phyloP scores from a whole-genome alignment of 2,888 invertebrate species.

The Neoitamus cyanurus region DNA sequence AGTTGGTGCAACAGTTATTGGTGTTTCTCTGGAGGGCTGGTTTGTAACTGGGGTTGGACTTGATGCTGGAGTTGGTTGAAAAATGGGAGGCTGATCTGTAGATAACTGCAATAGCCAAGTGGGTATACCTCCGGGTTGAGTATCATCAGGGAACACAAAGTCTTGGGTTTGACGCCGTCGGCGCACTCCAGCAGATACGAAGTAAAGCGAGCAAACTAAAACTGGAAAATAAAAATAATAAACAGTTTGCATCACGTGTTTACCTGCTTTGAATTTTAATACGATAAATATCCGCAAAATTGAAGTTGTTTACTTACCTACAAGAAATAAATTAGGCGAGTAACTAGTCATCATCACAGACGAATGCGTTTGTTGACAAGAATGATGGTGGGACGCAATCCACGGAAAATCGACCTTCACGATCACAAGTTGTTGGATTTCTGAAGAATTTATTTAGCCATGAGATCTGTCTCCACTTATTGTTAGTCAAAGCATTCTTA shows the following conservation, averaged over 20 bases:
- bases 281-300: not conserved
- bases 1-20: not conserved
- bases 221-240: not conserved
- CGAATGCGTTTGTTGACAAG: not conserved
- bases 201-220: not conserved
- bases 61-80: not conserved
- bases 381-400: not conserved
- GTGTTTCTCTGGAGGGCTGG: not conserved
- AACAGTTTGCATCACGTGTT: not conserved
- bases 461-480: not conserved
- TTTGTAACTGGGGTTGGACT: not conserved
- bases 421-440: not conserved
- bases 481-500: not conserved
- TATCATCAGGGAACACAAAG: conserved; percentile 39
- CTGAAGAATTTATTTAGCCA: not conserved
- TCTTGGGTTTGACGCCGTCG: conserved; percentile 20
- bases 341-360: not conserved
- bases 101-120: not conserved
- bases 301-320: not conserved
- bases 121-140: not conserved
- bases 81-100: not conserved
- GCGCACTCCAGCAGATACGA: not conserved
- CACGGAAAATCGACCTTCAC: not conserved
- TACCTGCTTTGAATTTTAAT: not conserved
- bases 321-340: not conserved